Base-by-base conservation (phyloP, 2,888 invertebrate species). In the Standfussiana lucernea region DNA sequence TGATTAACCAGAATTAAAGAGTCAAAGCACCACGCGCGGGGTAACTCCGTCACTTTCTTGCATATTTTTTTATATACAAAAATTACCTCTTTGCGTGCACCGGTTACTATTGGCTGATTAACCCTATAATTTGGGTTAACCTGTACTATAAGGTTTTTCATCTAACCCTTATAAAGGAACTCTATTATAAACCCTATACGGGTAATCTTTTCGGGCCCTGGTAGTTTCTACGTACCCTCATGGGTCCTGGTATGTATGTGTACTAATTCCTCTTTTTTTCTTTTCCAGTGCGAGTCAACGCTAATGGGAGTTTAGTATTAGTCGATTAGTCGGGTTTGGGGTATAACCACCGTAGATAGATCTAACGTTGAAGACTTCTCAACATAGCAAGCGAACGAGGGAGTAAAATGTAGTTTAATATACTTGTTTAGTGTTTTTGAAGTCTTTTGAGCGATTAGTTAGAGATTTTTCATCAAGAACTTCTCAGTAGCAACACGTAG, bases 341-440 rank as follows among this genome's bases (percentile, higher is more conserved):
- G 71, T 69, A 69, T 64, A 76, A 80, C 85, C 87, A 83, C 87
- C 84, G 84, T 89, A 87, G 82, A 28, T 77, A 79, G 42, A 75
- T 40, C 21, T 65, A 72, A 50, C 47, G 28, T 68, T 76, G 62
- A 47, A 71, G 66, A 79, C 66, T 72, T 61, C 40, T 67, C 35
- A 42, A 65, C n/a, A 11, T 65, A 42, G 53, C 70, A 85, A 77
- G 50, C 47, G 28, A 61, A 65, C 24, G 66, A 67, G 32, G 73
- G 35, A 62, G 18, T 47, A 28, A 64, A 13, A 18, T 61, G 67
- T 45, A 72, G 24, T 59, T 24, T n/a, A 53, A 53, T 32, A 50
- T 37, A 70, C 28, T 53, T 74, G 28, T 64, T 66, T 69, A 66
- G 13, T 67, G 45, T 47, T 50, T 45, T 59, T 37, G 47, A 53